Evolutionary conservation across 2,888 invertebrate genomes (phyloP), one percentile per base, ranked within the genome.

Genomic region (Ommatoiulus sabulosus): DNA sequence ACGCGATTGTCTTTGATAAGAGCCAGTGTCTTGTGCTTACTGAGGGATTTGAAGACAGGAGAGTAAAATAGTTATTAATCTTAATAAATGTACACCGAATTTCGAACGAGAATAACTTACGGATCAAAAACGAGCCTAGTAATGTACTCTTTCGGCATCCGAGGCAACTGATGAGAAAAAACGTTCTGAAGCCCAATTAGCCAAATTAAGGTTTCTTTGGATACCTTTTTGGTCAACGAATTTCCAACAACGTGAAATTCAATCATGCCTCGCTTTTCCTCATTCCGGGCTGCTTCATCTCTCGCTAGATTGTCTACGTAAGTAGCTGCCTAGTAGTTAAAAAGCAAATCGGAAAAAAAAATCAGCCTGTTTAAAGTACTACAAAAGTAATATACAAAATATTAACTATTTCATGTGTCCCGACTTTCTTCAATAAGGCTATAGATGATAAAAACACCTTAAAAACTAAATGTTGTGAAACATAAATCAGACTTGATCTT

Each of bases 221-320:
- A 95, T 6, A 98, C 97, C 0, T 96, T 95, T 89, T 96, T 95
- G 0, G 97, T 97, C 12, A 99, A 93, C 3, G 97, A 97, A 93
- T 99, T 99, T 4, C 97, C 97, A 88, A 99, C 96, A 8, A 99
- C 96, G 91, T 98, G 97, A 92, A 99, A 97, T 92, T 97, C 96
- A 24, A 99, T 98, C 88, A 96, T 95, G 88, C 97, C 97, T 88
- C 96, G 94, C 89, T 95, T 95, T 92, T 99, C 99, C 92, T 98
- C 97, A 52, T 96, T 94, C 92, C 98, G 96, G 0, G 98, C 98
- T 7, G 96, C 96, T 92, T 98, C 98, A 92, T 98, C 98, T 17
- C 98, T 94, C 0, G 98, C 96, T 0, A 96, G 96, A 93, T 96
- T 96, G 90, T 96, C 96, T 91, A 96, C 96, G 92, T 97, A 97